Evolutionary conservation across 2,888 invertebrate genomes (phyloP), one percentile per base, ranked within the genome.

Genomic region (Stramonita haemastoma): DNA sequence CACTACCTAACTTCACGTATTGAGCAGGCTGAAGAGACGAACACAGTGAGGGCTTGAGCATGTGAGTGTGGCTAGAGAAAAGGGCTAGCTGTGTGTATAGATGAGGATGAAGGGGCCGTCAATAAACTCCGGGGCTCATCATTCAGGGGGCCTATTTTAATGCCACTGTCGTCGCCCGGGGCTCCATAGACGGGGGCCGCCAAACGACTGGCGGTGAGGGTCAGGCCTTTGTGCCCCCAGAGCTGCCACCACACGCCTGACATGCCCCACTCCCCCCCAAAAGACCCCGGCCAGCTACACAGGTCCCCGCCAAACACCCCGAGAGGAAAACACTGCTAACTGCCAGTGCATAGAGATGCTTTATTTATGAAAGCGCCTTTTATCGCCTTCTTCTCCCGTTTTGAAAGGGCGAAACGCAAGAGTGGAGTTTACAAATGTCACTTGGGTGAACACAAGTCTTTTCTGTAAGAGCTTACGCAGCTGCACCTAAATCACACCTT

Each of bases 401-500:
- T 46, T 86, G 86, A 66, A 86, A 86, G 86, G 34, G 19, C 32
- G 86, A 66, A 86, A 86, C 60, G 86, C 86, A 57, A 32, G 32
- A 86, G 15, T 34, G 32, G 57, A 86, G 66, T 86, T 86, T 86
- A 29, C 32, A 60, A 86, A 86, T 46, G 81, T 83, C 81, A 46
- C 46, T 46, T 83, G 36, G 32, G 34, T 79, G 32, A 46, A 36
- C 36, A 83, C 36, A 83, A 29, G 60, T 13, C 32, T 22, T 34
- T 86, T 60, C 34, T 15, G 66, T 56, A 32, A 86, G 86, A 66
- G 66, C 86, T 66, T 66, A 86, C 22, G 22, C 86, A 86, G 86
- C 57, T 86, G 86, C 86, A 86, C 86, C 86, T 86, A 86, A 86
- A 86, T 86, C 86, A 86, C 86, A 86, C 86, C 86, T 86, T 86